Conservation (phyloP, 2,113 vertebrate genomes). For the Butorides virescens region DNA sequence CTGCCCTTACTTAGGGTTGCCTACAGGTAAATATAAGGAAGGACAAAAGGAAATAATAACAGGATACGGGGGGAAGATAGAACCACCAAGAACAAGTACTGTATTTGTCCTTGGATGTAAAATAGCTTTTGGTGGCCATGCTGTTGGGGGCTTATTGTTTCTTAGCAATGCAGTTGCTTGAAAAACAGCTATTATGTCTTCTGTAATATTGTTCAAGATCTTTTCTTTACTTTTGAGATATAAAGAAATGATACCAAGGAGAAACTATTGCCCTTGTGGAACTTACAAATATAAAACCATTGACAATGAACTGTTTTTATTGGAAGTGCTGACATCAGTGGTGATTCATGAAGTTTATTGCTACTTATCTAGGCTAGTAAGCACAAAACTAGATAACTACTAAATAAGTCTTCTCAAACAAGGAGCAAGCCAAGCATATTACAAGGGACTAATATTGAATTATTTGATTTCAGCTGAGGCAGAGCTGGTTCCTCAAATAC, state of each 20-base stretch:
- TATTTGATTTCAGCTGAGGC: background rate
- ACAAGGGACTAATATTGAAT: background rate
- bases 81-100: background rate
- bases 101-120: background rate
- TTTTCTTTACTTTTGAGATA: background rate
- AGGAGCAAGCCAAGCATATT: background rate
- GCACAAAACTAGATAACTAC: background rate
- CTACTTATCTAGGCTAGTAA: background rate
- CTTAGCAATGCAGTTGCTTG: background rate
- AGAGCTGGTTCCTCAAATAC: background rate
- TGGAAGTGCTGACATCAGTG: background rate
- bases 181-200: background rate
- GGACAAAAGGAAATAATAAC: background rate
- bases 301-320: background rate
- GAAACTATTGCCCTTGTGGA: background rate
- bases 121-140: background rate
- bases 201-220: background rate
- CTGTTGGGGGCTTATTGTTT: background rate
- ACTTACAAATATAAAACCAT: background rate
- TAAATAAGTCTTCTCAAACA: background rate
- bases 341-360: background rate
- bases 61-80: fast-evolving
- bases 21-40: background rate
- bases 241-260: background rate
- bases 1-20: background rate